Evolutionary conservation across 2,888 invertebrate genomes (phyloP), one percentile per base, ranked within the genome.

Genomic region (Nesidiocoris tenuis): DNA sequence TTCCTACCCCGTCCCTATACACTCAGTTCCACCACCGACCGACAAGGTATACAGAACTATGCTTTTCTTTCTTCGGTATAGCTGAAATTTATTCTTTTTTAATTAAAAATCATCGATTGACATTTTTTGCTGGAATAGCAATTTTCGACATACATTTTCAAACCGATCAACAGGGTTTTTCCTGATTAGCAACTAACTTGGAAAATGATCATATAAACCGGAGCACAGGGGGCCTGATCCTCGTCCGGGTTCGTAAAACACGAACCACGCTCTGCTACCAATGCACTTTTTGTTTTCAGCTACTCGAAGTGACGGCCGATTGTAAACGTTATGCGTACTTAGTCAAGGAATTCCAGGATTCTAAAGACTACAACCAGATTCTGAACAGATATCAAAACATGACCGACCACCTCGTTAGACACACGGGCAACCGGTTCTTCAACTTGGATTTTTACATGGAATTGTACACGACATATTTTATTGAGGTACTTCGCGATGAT

Each of bases 391-490:
- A 72, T 54, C 72, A 72, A 19, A 56, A 61, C 72, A 72, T 72
- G 72, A 72, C 72, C 7, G 72, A 72, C 54, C 61, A 72, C 21
- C 63, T 72, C 21, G 72, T 72, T n/a, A 25, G 39, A 25, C 19
- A 72, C 55, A 25, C 72, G 5, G 54, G 72, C 16, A 72, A 72
- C 63, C 23, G 39, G 18, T 72, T 72, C 18, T 61, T 54, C 61
- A 72, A 72, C 22, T 39, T 72, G 24, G 72, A 72, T 17, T 72
- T 72, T 61, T 72, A 72, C 72, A 72, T 72, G 72, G 72, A 72
- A 39, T 54, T 72, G 0, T 72, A 25, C 61, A 72, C 72, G 7
- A 63, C 61, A 1, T 72, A 72, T 19, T 61, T 63, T 39, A 72
- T 72, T 21, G 72, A 72, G 55, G 72, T 72, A 7, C 39, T 3